phyloP scores from a whole-genome alignment of 2,888 invertebrate species.

The Eucera pruinosa region DNA sequence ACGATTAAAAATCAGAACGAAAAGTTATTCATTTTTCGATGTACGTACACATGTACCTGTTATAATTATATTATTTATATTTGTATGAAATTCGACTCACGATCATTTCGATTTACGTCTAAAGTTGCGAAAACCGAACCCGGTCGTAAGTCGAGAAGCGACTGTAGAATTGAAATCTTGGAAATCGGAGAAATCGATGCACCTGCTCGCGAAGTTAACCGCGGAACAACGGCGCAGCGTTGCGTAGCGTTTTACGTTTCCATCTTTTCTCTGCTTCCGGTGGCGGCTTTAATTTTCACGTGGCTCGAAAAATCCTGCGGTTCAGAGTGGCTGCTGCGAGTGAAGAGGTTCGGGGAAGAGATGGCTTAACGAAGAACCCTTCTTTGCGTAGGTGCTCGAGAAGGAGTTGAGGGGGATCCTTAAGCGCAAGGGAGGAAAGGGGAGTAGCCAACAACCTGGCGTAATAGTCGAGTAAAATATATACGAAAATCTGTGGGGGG shows the following conservation, averaged over 20 bases:
- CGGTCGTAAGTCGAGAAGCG: no score
- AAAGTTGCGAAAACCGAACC: no score
- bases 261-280: not conserved
- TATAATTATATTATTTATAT: no score
- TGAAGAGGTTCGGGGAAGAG: slow-evolving; percentile 30
- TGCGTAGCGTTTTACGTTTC: not conserved
- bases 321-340: slow-evolving; percentile 13
- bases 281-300: slow-evolving; percentile 15
- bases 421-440: slow-evolving; percentile 9
- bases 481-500: not conserved
- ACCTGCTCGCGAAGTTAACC: no score
- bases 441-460: slow-evolving; percentile 24
- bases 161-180: no score
- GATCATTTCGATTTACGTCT: no score
- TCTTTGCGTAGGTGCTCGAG: slow-evolving; percentile 37
- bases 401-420: slow-evolving; percentile 41
- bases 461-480: slow-evolving; percentile 29
- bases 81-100: no score
- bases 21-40: no score
- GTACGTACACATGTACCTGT: no score
- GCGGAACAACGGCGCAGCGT: not conserved
- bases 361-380: slow-evolving; percentile 56
- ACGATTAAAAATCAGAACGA: no score
- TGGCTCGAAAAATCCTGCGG: slow-evolving; percentile 12
- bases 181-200: no score